Base-by-base conservation (phyloP, 2,888 invertebrate genomes). In the Acheta domesticus region DNA sequence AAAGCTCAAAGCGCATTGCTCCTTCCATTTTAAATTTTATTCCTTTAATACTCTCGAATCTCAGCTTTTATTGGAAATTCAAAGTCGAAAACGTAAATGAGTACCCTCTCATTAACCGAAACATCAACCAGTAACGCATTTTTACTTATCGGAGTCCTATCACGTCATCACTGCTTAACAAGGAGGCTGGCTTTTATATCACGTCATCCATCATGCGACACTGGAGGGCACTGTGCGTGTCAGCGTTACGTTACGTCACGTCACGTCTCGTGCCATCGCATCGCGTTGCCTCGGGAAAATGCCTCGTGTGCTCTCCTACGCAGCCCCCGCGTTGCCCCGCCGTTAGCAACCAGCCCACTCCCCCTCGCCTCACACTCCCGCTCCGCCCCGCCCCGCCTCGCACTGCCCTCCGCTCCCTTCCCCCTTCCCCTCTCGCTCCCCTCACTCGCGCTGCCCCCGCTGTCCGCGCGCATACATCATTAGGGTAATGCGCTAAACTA, bases 401-500 rank as follows among this genome's bases (percentile, higher is more conserved):
- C 48, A 75, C 36, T 75, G 21, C 48, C 20, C 75, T 21, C 36
- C n/a, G 12, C 14, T 14, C 19, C 16, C n/a, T 62, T 11, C 62
- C 16, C 62, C n/a, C 62, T n/a, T n/a, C 14, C 11, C 16, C 62
- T 62, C 62, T 62, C 62, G 14, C 16, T 62, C 62, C 62, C 62
- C 14, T 62, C 62, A 14, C n/a, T 62, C 62, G 62, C 62, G n/a
- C 62, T 62, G 16, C 62, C 62, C 36, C 36, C 36, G 36, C 36
- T 36, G 36, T 36, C 36, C 36, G 36, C 36, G 36, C 36, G 36
- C 36, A 36, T 36, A 62, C 62, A n/a, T 62, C 62, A 62, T 62
- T 62, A 62, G 62, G 62, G 62, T 62, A 62, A 62, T 62, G 62
- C 62, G 62, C 62, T 62, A 62, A 62, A 62, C 62, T 62, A 62